Percentiles rank a stretch among this genome's conserved stretches.
Conservation (phyloP, 2,797 vertebrate genomes). For the Glossophaga mutica region DNA sequence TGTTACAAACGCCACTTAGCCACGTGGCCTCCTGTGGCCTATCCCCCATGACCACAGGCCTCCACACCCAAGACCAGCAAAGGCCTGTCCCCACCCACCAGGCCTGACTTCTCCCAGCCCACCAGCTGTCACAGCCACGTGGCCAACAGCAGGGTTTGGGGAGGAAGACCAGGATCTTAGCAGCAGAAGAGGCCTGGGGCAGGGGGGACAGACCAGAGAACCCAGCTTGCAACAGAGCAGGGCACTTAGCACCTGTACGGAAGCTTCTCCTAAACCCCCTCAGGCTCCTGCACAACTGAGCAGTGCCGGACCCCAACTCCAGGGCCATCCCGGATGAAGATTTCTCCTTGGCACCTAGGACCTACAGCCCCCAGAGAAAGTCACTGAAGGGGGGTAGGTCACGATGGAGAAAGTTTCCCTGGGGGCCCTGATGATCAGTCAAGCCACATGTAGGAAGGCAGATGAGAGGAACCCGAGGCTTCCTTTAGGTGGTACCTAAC, state of each 20-base stretch:
- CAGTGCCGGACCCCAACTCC: not conserved
- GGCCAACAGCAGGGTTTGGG: not conserved
- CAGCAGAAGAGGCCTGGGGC: not conserved
- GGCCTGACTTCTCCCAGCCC: not conserved
- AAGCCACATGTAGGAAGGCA: not conserved
- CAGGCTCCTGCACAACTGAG: not conserved
- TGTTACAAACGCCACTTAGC: not conserved
- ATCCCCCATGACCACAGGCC: not conserved
- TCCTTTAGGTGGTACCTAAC: not conserved
- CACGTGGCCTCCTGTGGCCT: not conserved
- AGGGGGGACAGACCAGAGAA: not conserved
- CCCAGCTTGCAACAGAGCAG: not conserved
- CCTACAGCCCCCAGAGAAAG: not conserved
- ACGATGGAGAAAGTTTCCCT: not conserved
- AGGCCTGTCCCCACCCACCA: not conserved
- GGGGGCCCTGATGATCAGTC: not conserved
- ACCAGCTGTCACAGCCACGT: not conserved
- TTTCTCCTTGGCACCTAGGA: not conserved
- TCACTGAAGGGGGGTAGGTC: not conserved
- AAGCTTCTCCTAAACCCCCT: not conserved
- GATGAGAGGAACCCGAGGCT: not conserved
- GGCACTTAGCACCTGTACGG: too few species aligned
- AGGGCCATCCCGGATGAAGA: not conserved
- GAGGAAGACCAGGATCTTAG: not conserved
- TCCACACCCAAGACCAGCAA: slow-evolving; percentile 5